Evolutionary conservation across 2,113 vertebrate genomes (phyloP), one percentile per base, ranked within the genome.

Genomic region (Lampris incognitus): DNA sequence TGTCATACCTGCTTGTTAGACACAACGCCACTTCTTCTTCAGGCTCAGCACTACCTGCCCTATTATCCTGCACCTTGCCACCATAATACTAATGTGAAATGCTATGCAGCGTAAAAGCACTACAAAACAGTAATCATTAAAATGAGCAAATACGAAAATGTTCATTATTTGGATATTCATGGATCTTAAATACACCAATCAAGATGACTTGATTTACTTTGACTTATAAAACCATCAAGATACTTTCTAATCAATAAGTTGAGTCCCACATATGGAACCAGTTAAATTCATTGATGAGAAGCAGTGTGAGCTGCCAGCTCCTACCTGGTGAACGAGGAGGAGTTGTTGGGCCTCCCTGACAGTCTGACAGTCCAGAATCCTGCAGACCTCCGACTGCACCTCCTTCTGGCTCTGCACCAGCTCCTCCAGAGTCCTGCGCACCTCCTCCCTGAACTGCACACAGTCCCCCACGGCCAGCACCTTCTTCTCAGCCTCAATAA

Each of bases 271-370:
- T 24, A 24, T 24, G 24, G 24, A 24, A 24, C 24, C 24, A 24
- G 8, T 61, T 61, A 7, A 61, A 64, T 5, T 37, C 46, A 46
- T 1, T n/a, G 48, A 24, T 44, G 2, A 36, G 46, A 3, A 41
- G 3, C 40, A 11, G 39, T 40, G n/a, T 60, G 44, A 46, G 7
- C 7, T 46, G 4, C 4, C 3, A 54, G 51, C 4, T 48, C 51
- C 5, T 89, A 99, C 98, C 96, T 99, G 96, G 90, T 98, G 94
- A 87, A 93, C 94, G 36, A 96, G 93, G 2, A 97, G 92, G 4
- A 97, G 81, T 37, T 97, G 96, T 55, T 98, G 97, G 1, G 97
- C 97, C 88, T 98, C 96, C 85, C 97, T 89, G 61, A 97, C 92
- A 52, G 93, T 96, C 73, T 96, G 94, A 13, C 95, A 94, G 76